These are phyloP conservation scores for Oryctolagus cuniculus DNA, from an alignment of 2,113 vertebrate species.

Conservation along the genomic window mOryCun1.1 NC_091453.1:102179001-102179500, in stretches of 20 bases:
- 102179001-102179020: conserved; percentile 59
- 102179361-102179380: neutral
- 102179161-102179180: conserved; percentile 67
- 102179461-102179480: conserved; percentile 21
- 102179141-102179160: conserved; percentile 65
- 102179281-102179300: conserved; percentile 58
- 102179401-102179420: conserved; percentile 21
- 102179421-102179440: conserved; percentile 24
- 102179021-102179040: conserved; percentile 44
- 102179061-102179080: conserved; percentile 46
- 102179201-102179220: conserved; percentile 74
- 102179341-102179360: conserved; percentile 5
- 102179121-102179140: conserved; percentile 70
- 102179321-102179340: neutral
- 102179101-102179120: conserved; percentile 64
- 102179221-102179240: conserved; percentile 61
- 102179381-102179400: conserved; percentile 18
- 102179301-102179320: conserved; percentile 33
- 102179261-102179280: neutral
- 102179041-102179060: conserved; percentile 54
- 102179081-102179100: conserved; percentile 42
- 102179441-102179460: neutral
- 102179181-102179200: conserved; percentile 71
- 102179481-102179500: no score
- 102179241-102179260: conserved; percentile 52